Conservation (phyloP, 2,888 invertebrate species). For the Prosopocoilus inquinatus region DNA sequence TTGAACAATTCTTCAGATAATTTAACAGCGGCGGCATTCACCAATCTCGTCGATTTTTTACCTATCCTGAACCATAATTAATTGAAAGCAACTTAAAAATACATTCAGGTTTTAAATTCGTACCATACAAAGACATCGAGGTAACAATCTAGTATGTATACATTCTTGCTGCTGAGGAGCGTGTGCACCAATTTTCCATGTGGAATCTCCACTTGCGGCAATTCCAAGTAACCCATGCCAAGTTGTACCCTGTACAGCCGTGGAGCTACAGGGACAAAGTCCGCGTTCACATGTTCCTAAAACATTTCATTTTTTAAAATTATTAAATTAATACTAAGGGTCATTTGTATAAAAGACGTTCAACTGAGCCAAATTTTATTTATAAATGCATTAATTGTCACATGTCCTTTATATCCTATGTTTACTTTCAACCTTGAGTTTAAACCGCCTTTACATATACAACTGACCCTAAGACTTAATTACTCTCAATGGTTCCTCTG, state of each 20-base stretch:
- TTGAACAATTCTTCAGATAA: slow-evolving; percentile 93
- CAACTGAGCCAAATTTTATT: no score
- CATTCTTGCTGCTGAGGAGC: slow-evolving; percentile 84
- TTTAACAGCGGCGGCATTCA: slow-evolving; percentile 94
- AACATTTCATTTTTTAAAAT: slow-evolving; percentile 33
- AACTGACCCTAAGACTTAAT: no score
- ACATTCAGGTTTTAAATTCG: not conserved
- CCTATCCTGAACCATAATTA: slow-evolving; percentile 71
- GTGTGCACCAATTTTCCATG: slow-evolving; percentile 74
- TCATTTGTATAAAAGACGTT: not conserved
- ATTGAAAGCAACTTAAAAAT: not conserved
- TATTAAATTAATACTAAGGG: not conserved
- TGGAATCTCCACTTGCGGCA: slow-evolving; percentile 86
- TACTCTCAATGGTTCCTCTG: slow-evolving; percentile 51
- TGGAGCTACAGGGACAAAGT: slow-evolving; percentile 66
- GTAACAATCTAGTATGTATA: slow-evolving; percentile 94
- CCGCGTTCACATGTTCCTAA: slow-evolving; percentile 70
- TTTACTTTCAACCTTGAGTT: slow-evolving; percentile 17
- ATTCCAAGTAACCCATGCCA: slow-evolving; percentile 97
- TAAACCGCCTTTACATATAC: slow-evolving; percentile 8
- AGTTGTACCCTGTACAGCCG: slow-evolving; percentile 92
- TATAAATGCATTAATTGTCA: no score
- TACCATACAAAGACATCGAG: slow-evolving; percentile 94
- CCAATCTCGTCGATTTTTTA: slow-evolving; percentile 92
- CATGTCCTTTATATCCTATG: no score